Evolutionary conservation across 2,113 vertebrate genomes (phyloP).

Genomic region (Centropus bengalensis): DNA sequence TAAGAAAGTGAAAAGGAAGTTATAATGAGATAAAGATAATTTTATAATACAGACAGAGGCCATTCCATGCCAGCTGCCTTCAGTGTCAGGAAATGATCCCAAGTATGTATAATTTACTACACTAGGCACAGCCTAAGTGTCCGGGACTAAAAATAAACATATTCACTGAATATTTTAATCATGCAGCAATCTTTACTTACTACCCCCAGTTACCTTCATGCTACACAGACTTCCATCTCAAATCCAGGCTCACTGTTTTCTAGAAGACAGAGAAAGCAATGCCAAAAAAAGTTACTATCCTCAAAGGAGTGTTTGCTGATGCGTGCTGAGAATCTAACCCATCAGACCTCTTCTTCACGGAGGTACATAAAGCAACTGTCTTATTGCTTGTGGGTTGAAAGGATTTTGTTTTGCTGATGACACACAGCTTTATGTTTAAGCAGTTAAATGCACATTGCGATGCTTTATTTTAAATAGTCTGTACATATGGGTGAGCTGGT

Average conservation of each 20-base stretch:
- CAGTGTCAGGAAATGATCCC: background rate
- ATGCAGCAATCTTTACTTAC: background rate
- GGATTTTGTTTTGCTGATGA: background rate
- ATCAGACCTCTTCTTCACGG: background rate
- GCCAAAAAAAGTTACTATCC: background rate
- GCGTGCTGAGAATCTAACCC: background rate
- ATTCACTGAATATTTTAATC: slow-evolving; percentile 13
- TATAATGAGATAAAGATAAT: background rate
- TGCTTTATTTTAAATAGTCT: background rate
- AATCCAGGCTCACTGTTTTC: background rate
- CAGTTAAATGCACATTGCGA: background rate
- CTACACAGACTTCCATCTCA: background rate
- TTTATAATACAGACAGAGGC: background rate
- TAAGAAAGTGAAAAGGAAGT: background rate
- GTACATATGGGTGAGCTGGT: background rate
- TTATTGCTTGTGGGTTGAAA: background rate
- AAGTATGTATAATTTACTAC: slow-evolving; percentile 11
- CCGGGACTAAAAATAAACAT: slow-evolving; percentile 18
- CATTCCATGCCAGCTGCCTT: background rate
- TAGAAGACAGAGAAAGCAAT: background rate
- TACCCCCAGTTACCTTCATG: background rate
- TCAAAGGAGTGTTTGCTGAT: background rate
- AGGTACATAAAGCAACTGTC: background rate
- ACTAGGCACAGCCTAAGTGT: background rate
- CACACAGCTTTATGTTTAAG: background rate